Conservation (phyloP, 2,797 vertebrate species). For the Aselliscus stoliczkanus region DNA sequence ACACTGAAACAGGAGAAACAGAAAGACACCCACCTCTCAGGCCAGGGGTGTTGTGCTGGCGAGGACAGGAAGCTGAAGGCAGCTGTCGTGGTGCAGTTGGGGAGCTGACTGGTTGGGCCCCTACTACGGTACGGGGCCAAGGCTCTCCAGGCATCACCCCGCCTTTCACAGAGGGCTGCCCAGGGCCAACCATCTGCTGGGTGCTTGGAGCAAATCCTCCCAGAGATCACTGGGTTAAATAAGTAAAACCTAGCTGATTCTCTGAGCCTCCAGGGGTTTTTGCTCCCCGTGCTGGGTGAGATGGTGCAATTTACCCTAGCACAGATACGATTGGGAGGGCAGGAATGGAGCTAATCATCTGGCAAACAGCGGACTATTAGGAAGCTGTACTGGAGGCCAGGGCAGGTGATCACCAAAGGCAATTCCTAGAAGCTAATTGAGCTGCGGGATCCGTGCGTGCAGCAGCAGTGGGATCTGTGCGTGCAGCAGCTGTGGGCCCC, state of each 20-base stretch:
- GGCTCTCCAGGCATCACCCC: fast-evolving
- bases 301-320: neutral
- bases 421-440: neutral
- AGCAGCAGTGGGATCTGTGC: neutral
- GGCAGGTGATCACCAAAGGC: neutral
- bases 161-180: too few relatives aligned
- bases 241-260: neutral
- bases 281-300: neutral
- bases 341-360: too few relatives aligned
- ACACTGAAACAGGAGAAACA: fast-evolving
- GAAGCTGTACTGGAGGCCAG: neutral
- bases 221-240: neutral
- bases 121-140: neutral
- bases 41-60: fast-evolving
- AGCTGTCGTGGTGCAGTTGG: neutral
- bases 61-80: neutral
- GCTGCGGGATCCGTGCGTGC: too few relatives aligned
- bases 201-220: neutral
- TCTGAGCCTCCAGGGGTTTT: fast-evolving
- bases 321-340: fast-evolving
- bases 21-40: neutral
- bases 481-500: neutral
- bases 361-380: neutral
- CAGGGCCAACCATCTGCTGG: neutral
- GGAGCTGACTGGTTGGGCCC: neutral